Base-by-base conservation (phyloP, 1,140 invertebrate genomes). In the Temnothorax nylanderi region DNA sequence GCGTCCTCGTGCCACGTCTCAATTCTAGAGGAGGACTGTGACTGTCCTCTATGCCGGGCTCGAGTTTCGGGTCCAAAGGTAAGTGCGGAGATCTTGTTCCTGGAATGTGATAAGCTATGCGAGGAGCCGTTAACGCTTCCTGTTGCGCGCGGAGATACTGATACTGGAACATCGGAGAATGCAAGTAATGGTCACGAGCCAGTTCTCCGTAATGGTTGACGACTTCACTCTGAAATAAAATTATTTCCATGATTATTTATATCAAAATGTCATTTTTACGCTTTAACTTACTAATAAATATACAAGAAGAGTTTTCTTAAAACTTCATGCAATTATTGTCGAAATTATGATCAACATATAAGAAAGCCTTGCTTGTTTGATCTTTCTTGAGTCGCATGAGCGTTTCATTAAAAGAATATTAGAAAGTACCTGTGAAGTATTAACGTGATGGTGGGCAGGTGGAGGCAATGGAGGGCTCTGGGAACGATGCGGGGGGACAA, bases 401-500 rank as follows among this genome's bases (percentile, higher is more conserved):
- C 6, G 16, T 72, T 60, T 18, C 37, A 58, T 75, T 32, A 67
- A 60, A 58, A 80, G 60, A 88, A 85, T 74, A 80, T 82, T 88
- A 90, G 69, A 89, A 44, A 84, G 90, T 96, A 98, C 97, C 97
- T 97, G 97, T 94, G 97, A 97, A 95, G 97, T 97, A 94, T 97
- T 97, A 95, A 96, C 96, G 94, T 98, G 97, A 96, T 97, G 97
- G 95, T 98, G 97, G 88, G 97, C 97, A 91, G 97, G 97, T 92
- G 97, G 97, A 90, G 97, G 95, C 91, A 95, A 84, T 87, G 94
- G 94, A 89, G 95, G 97, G 95, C 97, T 97, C 95, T 97, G 96
- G 78, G 96, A 94, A 49, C 95, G 93, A 93, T 95, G 95, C 8
- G 94, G 93, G 64, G 94, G 92, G 11, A 94, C 94, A 82, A 95